Percentiles rank a stretch among this genome's conserved stretches.
phyloP scores from a whole-genome alignment of 2,797 vertebrate genomes.

The Ispidina picta region DNA sequence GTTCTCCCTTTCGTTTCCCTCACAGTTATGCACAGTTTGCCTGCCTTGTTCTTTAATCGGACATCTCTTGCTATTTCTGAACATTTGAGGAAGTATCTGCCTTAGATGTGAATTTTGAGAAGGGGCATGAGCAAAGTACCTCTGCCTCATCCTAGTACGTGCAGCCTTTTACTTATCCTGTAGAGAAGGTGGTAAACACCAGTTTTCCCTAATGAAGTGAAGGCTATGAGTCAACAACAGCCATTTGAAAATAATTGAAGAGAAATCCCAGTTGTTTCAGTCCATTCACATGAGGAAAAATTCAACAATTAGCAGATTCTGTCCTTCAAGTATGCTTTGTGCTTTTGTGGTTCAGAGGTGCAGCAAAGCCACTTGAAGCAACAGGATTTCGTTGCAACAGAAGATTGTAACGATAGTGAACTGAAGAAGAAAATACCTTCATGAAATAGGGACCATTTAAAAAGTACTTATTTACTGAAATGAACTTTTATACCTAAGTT shows the following conservation, averaged over 20 bases:
- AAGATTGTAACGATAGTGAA: background rate
- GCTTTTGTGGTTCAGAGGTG: background rate
- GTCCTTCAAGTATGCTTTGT: background rate
- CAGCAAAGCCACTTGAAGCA: background rate
- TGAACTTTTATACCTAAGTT: background rate
- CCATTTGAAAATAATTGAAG: background rate
- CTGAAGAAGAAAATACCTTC: background rate
- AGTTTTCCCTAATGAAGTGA: background rate
- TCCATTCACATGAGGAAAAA: background rate
- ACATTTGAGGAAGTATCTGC: conserved; percentile 38
- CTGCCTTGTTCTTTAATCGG: conserved; percentile 19
- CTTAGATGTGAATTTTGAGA: background rate
- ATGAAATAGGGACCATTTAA: background rate
- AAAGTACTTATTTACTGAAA: background rate
- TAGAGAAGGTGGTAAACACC: background rate
- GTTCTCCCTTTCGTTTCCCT: conserved; percentile 61
- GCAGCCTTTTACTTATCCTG: background rate
- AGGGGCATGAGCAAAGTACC: background rate
- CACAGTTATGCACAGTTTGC: background rate
- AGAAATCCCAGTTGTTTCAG: background rate
- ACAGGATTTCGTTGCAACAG: background rate
- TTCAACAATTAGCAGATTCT: background rate
- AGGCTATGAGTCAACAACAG: background rate
- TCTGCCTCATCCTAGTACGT: background rate
- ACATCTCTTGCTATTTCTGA: conserved; percentile 45